phyloP scores from a whole-genome alignment of 1,140 invertebrate genomes.

The Prorops nasuta region DNA sequence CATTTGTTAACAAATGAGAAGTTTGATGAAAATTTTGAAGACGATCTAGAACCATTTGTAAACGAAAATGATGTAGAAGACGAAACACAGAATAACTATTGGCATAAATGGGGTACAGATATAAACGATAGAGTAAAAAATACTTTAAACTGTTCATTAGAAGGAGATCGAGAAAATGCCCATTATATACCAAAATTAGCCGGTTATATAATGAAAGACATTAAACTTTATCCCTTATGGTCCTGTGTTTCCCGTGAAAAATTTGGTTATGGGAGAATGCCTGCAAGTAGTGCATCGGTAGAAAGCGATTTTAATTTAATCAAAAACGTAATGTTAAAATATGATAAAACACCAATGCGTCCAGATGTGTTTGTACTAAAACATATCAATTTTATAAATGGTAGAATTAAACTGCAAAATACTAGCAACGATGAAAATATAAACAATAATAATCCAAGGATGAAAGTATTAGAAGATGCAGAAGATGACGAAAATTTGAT shows the following conservation, averaged over 20 bases:
- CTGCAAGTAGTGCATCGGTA: slow-evolving; percentile 8
- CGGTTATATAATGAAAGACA: slow-evolving; percentile 5
- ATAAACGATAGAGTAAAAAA: not conserved
- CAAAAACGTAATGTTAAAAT: not conserved
- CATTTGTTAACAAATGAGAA: not conserved
- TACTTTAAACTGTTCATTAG: not conserved
- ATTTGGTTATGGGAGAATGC: slow-evolving; percentile 15
- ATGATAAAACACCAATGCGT: not conserved
- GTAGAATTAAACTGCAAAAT: not conserved
- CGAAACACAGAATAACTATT: not conserved
- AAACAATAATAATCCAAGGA: not conserved
- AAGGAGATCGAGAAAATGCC: slow-evolving; percentile 2
- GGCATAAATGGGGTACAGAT: not conserved
- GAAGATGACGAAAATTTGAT: no score
- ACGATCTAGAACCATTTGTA: not conserved
- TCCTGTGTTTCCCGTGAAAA: slow-evolving; percentile 8
- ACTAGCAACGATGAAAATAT: not conserved
- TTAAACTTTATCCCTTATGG: slow-evolving; percentile 10
- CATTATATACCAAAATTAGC: slow-evolving; percentile 4
- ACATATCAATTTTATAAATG: not conserved
- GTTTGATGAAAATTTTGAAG: not conserved
- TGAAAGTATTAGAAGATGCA: no score
- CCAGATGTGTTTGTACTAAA: not conserved
- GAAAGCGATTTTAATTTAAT: slow-evolving; percentile 11
- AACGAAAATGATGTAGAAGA: not conserved